Base-by-base conservation (phyloP, 2,113 vertebrate genomes). In the Catagonus wagneri region DNA sequence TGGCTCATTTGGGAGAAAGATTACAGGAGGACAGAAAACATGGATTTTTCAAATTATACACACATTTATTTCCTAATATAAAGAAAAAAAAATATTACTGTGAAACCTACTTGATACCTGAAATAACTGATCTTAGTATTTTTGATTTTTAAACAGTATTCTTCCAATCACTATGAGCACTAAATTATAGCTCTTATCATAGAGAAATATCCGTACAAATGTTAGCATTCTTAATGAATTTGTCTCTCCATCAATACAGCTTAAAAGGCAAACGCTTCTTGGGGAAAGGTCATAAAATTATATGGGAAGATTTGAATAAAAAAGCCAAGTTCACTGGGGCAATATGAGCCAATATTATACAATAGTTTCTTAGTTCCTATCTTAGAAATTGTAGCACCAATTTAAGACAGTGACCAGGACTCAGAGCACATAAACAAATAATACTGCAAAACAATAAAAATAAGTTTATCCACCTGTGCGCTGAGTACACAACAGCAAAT, bases 81-180 rank as follows among this genome's bases (percentile, higher is more conserved):
- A 93, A 34, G 0, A 25, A 36, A 32, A 89, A 87, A 79, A 74
- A 14, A 63, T 65, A 63, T 65, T 92, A 54, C n/a, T 17, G 0
- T 65, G 25, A 98, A 87, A 78, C 68, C 44, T 95, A 96, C 32
- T 71, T 72, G n/a, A 69, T 69, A 66, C 17, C 44, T 58, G 36
- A 85, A 91, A 89, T 92, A 84, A 95, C 25, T 89, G 0, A 50
- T 25, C 29, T 71, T 87, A 74, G 34, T 23, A 27, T 22, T 86
- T 95, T 65, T 71, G 0, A 91, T 72, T 94, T 90, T 76, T 69
- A 52, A 92, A 87, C 44, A 83, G 60, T 56, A 69, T 86, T 89
- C 85, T 68, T 89, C 10, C 10, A 4, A 44, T 44, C 6, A 71
- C 6, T 52, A 85, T 83, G 68, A 75, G n/a, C 15, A 84, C 14